Conservation (phyloP, 2,113 vertebrate species). For the Syngnathus scovelli region DNA sequence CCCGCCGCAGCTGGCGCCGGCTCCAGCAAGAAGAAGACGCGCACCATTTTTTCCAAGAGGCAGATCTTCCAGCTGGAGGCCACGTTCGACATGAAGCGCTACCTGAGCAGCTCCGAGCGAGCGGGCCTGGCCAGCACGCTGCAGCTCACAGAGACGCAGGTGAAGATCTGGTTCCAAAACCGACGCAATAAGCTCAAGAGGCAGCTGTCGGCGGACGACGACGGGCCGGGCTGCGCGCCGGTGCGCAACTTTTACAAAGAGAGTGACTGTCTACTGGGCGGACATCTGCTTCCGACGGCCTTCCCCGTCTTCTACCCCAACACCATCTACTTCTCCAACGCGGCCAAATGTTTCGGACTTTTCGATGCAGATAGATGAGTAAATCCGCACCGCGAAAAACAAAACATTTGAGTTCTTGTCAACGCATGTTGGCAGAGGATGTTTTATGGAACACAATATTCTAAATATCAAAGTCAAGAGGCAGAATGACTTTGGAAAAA, state of each 20-base stretch:
- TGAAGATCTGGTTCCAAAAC: conserved; percentile 82
- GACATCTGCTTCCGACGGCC: conserved; percentile 74
- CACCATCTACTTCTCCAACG: conserved; percentile 72
- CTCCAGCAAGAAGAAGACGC: conserved; percentile 76
- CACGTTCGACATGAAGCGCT: conserved; percentile 80
- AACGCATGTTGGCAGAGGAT: no score
- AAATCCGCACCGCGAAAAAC: not conserved
- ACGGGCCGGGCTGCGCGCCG: conserved; percentile 52
- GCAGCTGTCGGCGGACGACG: conserved; percentile 66
- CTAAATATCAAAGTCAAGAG: not conserved
- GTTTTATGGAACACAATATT: not conserved
- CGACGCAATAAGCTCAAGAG: conserved; percentile 79
- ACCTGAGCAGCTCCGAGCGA: conserved; percentile 80
- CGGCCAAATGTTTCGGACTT: conserved; percentile 75
- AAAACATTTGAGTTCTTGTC: no score
- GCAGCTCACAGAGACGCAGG: conserved; percentile 77
- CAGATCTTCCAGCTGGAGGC: conserved; percentile 83
- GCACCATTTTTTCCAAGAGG: conserved; percentile 83
- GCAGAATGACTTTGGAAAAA: no score
- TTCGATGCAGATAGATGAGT: conserved; percentile 71
- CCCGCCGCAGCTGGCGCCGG: conserved; percentile 34
- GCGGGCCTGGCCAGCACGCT: conserved; percentile 73
- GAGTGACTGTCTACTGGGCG: conserved; percentile 63
- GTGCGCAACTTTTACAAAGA: conserved; percentile 74
- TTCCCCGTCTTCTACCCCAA: conserved; percentile 75